A percentile compares a stretch with the other conserved stretches of the same genome.
phyloP scores from a whole-genome alignment of 2,888 invertebrate genomes.

The Chironomus tentans region DNA sequence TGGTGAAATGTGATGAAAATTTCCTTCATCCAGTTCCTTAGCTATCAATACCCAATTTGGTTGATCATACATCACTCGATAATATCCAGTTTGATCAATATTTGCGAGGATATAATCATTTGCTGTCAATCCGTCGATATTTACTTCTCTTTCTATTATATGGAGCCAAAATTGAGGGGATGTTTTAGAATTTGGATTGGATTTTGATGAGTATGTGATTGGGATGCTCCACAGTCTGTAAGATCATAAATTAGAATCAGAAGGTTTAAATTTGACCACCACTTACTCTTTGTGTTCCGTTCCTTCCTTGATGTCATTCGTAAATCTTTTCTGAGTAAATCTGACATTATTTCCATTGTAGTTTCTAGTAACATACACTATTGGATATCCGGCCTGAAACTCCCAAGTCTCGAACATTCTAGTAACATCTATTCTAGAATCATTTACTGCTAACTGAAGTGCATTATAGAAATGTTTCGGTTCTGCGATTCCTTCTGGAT shows the following conservation, averaged over 20 bases:
- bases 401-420: slow-evolving; percentile 54
- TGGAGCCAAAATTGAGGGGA: no score
- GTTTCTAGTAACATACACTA: slow-evolving; percentile 43
- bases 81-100: slow-evolving; percentile 15
- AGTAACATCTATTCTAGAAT: slow-evolving; percentile 32
- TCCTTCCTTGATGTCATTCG: not conserved
- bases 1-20: not conserved
- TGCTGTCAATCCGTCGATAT: not conserved
- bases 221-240: slow-evolving; percentile 5
- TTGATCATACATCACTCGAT: slow-evolving; percentile 14
- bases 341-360: not conserved
- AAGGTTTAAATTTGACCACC: no score
- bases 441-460: not conserved
- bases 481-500: not conserved
- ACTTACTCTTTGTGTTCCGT: not conserved
- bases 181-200: not conserved
- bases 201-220: not conserved
- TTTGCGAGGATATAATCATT: not conserved
- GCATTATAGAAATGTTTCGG: slow-evolving; percentile 13
- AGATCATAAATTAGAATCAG: not conserved
- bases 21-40: not conserved
- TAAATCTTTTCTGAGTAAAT: not conserved
- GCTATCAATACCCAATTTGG: slow-evolving; percentile 22
- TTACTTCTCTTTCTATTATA: not conserved
- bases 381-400: slow-evolving; percentile 50